Evolutionary conservation across 2,113 vertebrate genomes (phyloP).

Genomic region (Rousettus leschenaultii): DNA sequence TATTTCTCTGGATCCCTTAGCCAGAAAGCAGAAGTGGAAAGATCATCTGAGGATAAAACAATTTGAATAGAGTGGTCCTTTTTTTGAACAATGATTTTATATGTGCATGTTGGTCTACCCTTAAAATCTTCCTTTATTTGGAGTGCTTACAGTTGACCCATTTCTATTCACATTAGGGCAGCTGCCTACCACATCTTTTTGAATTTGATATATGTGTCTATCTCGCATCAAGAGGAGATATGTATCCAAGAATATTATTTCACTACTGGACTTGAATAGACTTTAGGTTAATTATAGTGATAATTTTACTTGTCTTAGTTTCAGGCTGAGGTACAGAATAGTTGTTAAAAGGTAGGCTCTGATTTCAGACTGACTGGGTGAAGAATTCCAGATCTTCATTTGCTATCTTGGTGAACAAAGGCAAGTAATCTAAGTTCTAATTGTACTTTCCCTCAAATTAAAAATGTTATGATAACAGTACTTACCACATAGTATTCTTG

Average conservation of each 20-base stretch:
- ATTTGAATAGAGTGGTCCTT: neutral
- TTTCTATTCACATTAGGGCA: neutral
- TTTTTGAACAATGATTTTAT: neutral
- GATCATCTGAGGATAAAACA: neutral
- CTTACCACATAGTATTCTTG: neutral
- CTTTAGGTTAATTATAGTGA: neutral
- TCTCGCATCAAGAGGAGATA: neutral
- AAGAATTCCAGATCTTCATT: constrained; percentile 4
- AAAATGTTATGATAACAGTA: neutral
- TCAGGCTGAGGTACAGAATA: neutral
- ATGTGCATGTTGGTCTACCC: neutral
- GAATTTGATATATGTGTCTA: neutral
- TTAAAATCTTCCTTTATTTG: neutral
- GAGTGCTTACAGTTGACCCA: neutral
- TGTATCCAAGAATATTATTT: neutral
- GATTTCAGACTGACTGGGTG: neutral
- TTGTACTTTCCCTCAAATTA: neutral
- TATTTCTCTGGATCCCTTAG: neutral
- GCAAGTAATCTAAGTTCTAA: neutral
- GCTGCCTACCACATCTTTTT: neutral
- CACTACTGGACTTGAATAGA: neutral
- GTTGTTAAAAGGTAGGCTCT: neutral
- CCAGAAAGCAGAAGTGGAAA: constrained; percentile 2
- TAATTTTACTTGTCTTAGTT: neutral
- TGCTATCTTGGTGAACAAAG: neutral